Percentiles rank a stretch among this genome's conserved stretches.
Evolutionary conservation across 2,888 invertebrate genomes (phyloP).

Genomic region (Hemaris fuciformis): DNA sequence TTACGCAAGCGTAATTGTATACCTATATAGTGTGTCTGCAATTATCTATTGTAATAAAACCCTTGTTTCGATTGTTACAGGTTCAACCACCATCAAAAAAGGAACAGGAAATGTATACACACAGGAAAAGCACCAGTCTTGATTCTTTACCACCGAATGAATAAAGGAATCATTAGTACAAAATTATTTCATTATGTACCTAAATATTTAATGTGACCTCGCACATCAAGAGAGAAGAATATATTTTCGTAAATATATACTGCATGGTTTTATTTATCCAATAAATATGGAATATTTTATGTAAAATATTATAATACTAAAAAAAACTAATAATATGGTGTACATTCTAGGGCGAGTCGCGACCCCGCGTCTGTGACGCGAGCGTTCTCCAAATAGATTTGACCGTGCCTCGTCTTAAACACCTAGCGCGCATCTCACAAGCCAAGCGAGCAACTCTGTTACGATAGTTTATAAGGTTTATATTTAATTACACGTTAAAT

Average conservation of each 20-base stretch:
- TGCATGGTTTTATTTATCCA: conserved; percentile 1
- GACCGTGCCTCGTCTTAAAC: conserved; percentile 51
- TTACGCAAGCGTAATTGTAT: conserved; percentile 39
- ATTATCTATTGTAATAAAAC: not conserved
- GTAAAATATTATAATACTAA: not conserved
- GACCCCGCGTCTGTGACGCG: conserved; percentile 42
- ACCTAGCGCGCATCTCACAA: conserved; percentile 27
- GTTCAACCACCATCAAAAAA: conserved; percentile 56
- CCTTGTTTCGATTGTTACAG: conserved; percentile 57
- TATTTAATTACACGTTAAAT: conserved; percentile 24
- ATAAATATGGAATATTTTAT: not conserved
- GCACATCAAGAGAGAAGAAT: conserved; percentile 43
- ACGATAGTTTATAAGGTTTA: conserved; percentile 30
- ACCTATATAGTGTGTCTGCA: conserved; percentile 12
- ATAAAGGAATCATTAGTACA: not conserved
- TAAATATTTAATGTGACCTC: conserved; percentile 45
- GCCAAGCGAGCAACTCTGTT: conserved; percentile 39
- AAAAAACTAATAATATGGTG: conserved; percentile 19
- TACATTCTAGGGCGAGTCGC: conserved; percentile 41
- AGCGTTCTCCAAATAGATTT: conserved; percentile 65
- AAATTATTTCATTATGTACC: conserved; percentile 12
- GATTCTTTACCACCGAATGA: conserved; percentile 17
- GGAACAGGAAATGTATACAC: conserved; percentile 75
- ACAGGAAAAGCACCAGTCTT: conserved; percentile 68
- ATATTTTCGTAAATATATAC: conserved; percentile 29